Conservation (phyloP, 2,113 vertebrate species). For the Bufo gargarizans region DNA sequence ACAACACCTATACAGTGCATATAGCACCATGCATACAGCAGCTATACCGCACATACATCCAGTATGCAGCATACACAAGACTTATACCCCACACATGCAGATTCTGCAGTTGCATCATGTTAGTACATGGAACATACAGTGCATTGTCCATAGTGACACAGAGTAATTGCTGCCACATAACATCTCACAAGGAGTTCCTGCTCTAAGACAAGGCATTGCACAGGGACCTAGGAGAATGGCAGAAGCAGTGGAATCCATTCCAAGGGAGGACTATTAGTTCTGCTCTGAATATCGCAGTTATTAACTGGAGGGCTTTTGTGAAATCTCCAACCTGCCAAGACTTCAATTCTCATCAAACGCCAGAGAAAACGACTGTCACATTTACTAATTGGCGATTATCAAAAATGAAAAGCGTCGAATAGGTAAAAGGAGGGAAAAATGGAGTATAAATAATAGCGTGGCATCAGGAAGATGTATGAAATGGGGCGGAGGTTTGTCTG, state of each 20-base stretch:
- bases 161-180: constrained; percentile 57
- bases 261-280: constrained; percentile 57
- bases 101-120: background rate
- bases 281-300: constrained; percentile 62
- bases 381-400: constrained; percentile 61
- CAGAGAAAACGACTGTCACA: constrained; percentile 52
- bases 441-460: background rate
- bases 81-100: background rate
- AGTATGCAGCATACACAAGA: no score
- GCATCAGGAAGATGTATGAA: background rate
- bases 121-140: background rate
- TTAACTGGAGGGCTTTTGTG: constrained; percentile 33
- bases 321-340: constrained; percentile 51
- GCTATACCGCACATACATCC: background rate
- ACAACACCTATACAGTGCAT: background rate
- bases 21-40: no score
- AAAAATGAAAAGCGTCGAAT: constrained; percentile 54
- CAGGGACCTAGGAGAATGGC: constrained; percentile 37
- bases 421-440: constrained; percentile 1
- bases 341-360: constrained; percentile 57
- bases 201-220: constrained; percentile 34
- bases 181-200: constrained; percentile 50
- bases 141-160: constrained; percentile 26
- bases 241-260: constrained; percentile 40
- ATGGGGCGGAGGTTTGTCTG: background rate